Evolutionary conservation across 2,888 invertebrate species (phyloP).

Genomic region (Lucinisca nassula): DNA sequence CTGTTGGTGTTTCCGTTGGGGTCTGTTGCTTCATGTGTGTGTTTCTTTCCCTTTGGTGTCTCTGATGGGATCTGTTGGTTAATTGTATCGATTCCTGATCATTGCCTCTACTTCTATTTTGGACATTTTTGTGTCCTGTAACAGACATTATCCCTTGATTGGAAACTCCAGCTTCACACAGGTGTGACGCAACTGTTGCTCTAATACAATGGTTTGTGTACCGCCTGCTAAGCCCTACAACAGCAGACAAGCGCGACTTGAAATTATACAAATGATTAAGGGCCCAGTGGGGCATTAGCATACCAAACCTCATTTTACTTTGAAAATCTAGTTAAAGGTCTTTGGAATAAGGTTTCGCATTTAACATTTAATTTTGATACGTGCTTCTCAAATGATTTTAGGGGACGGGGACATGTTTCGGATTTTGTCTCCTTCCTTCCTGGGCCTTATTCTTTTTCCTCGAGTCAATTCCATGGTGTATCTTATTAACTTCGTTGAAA

Average conservation of each 20-base stretch:
- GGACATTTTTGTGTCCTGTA: neutral
- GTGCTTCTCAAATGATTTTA: neutral
- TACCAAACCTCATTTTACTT: neutral
- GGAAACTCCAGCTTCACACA: neutral
- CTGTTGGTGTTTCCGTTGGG: no score
- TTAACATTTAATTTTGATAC: neutral
- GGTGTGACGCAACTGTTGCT: neutral
- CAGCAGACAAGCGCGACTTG: neutral
- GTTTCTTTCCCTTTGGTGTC: no score
- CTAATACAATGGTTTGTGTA: neutral
- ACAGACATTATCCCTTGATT: neutral
- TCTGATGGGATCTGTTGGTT: no score
- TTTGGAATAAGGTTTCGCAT: neutral
- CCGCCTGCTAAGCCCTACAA: neutral
- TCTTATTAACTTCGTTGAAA: neutral
- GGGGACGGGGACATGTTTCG: neutral
- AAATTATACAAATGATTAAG: neutral
- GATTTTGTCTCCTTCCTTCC: neutral
- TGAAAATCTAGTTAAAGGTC: neutral
- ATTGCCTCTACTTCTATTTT: neutral
- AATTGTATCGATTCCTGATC: no score
- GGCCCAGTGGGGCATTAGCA: neutral
- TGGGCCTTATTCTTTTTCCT: neutral
- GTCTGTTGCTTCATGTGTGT: no score
- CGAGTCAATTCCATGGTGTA: neutral